Percentiles rank a stretch among this genome's conserved stretches.
phyloP scores from a whole-genome alignment of 1,140 invertebrate genomes.

The Magallana ariakensis region DNA sequence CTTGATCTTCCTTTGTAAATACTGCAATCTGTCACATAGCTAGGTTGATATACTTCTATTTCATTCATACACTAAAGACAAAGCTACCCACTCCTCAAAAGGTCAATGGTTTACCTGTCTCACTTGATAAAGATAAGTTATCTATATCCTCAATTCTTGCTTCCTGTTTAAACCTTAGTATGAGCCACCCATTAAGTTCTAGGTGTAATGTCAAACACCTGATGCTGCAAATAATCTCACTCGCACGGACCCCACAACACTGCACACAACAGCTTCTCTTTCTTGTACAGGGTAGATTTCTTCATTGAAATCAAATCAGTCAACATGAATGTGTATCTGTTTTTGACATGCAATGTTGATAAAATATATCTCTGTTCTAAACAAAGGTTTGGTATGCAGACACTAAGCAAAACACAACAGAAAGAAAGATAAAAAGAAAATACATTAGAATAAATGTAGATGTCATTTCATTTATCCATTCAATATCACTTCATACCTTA shows the following conservation, averaged over 20 bases:
- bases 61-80: conserved; percentile 31
- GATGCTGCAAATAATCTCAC: conserved; percentile 14
- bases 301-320: background rate
- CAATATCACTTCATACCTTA: background rate
- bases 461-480: background rate
- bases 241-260: background rate
- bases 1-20: conserved; percentile 31
- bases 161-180: background rate
- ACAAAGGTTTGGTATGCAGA: background rate
- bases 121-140: conserved; percentile 27
- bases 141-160: conserved; percentile 14
- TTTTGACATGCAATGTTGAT: conserved; percentile 11
- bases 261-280: background rate
- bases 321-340: background rate
- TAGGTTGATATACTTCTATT: conserved; percentile 20
- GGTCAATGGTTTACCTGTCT: conserved; percentile 30
- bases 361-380: background rate
- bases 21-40: conserved; percentile 21
- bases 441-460: background rate
- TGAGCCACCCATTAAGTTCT: conserved; percentile 19
- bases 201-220: conserved; percentile 9
- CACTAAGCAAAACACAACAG: too few species aligned
- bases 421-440: background rate
- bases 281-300: conserved; percentile 11
- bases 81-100: conserved; percentile 25